Conservation (phyloP, 2,797 vertebrate species). For the Leptodactylus fallax region DNA sequence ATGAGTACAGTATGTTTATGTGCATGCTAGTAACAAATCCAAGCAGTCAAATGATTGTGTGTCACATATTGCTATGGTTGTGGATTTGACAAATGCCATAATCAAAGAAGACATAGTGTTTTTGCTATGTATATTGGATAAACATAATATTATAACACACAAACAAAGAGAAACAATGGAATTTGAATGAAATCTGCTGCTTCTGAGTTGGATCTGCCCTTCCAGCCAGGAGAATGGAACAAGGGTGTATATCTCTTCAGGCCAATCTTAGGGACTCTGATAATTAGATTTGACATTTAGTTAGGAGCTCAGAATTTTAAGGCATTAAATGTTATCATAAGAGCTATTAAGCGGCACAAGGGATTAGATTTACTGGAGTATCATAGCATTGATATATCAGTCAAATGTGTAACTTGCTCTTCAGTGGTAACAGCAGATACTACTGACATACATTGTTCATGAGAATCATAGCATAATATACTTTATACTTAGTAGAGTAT, state of each 20-base stretch:
- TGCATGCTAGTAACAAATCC: background rate
- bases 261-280: slow-evolving; percentile 57
- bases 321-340: slow-evolving; percentile 59
- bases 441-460: background rate
- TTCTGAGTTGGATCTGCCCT: slow-evolving; percentile 37
- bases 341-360: slow-evolving; percentile 42
- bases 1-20: background rate
- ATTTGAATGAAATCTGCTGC: slow-evolving; percentile 35
- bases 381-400: slow-evolving; percentile 55
- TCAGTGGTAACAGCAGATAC: background rate
- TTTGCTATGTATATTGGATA: background rate
- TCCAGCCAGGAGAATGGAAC: slow-evolving; percentile 13
- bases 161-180: slow-evolving; percentile 3
- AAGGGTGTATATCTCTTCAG: slow-evolving; percentile 25
- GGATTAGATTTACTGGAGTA: slow-evolving; percentile 33
- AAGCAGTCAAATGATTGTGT: background rate
- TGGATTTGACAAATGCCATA: background rate
- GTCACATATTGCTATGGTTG: background rate
- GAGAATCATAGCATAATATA: slow-evolving; percentile 2
- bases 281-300: slow-evolving; percentile 72
- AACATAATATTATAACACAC: background rate
- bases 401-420: background rate
- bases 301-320: slow-evolving; percentile 67
- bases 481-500: background rate
- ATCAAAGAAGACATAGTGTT: background rate